Percentiles rank a stretch among this genome's conserved stretches.
These are phyloP conservation scores for Cephus spinipes DNA, from an alignment of 2,888 invertebrate genomes.

Conservation along the genomic window DNA sequence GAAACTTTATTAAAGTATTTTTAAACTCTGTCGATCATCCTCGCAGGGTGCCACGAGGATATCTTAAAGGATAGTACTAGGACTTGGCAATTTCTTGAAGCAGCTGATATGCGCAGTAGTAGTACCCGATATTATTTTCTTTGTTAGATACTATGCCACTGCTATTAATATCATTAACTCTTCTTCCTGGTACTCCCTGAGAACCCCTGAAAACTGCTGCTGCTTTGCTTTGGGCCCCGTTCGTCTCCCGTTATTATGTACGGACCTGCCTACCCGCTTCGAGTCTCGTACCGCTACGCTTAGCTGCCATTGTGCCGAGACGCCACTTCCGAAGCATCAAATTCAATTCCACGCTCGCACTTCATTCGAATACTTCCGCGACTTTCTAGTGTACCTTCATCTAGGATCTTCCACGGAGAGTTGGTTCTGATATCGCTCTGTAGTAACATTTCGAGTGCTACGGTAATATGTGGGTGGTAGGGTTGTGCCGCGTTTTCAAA, in stretches of 20 bases:
- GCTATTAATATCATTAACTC: background rate
- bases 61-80: background rate
- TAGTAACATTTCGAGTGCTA: background rate
- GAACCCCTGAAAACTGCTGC: slow-evolving; percentile 6
- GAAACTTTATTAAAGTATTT: background rate
- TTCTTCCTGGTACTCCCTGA: slow-evolving; percentile 14
- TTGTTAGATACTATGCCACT: background rate
- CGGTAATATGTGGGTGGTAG: background rate
- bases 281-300: slow-evolving; percentile 56
- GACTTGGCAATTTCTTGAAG: slow-evolving; percentile 33
- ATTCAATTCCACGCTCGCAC: slow-evolving; percentile 47
- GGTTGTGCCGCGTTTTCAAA: slow-evolving; percentile 13
- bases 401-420: background rate
- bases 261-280: slow-evolving; percentile 22
- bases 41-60: background rate
- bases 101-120: slow-evolving; percentile 61
- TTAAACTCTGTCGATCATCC: background rate
- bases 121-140: background rate
- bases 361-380: slow-evolving; percentile 1
- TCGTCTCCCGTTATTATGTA: slow-evolving; percentile 3
- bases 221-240: background rate
- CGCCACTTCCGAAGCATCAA: slow-evolving; percentile 63
- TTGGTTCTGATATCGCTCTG: background rate
- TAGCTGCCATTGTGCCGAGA: slow-evolving; percentile 63
- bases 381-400: background rate